A percentile compares a stretch with the other conserved stretches of the same genome.
phyloP scores from a whole-genome alignment of 2,888 invertebrate species.

The Drosophila phalerata region DNA sequence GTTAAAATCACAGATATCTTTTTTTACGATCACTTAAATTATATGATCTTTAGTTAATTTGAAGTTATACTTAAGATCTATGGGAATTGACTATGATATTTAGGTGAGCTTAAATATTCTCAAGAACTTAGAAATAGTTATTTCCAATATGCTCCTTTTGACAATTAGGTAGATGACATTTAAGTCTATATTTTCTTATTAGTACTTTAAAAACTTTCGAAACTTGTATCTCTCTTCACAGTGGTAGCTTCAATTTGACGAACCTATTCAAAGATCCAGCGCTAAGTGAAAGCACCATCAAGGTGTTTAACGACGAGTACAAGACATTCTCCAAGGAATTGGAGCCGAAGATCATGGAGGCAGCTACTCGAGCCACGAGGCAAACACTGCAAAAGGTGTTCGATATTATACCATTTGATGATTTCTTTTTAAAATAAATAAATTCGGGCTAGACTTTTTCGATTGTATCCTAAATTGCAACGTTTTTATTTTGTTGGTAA shows the following conservation, averaged over 20 bases:
- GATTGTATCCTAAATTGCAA: slow-evolving; percentile 10
- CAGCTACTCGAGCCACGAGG: background rate
- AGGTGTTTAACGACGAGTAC: slow-evolving; percentile 25
- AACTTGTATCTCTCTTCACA: background rate
- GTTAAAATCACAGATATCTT: background rate
- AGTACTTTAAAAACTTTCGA: background rate
- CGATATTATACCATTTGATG: slow-evolving; percentile 14
- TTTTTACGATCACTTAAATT: background rate
- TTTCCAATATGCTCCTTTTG: background rate
- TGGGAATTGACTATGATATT: background rate
- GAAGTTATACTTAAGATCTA: background rate
- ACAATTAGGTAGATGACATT: background rate
- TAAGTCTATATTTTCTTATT: background rate
- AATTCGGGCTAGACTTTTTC: background rate
- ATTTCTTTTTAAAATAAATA: slow-evolving; percentile 10
- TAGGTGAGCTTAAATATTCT: background rate
- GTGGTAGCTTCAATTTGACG: background rate
- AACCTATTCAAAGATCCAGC: slow-evolving; percentile 15
- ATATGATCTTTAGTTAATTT: background rate
- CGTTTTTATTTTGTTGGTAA: slow-evolving; percentile 13
- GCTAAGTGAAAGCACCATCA: slow-evolving; percentile 18
- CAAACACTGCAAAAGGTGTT: slow-evolving; percentile 8
- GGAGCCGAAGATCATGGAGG: slow-evolving; percentile 13
- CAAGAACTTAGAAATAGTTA: background rate
- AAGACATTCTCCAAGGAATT: background rate